Evolutionary conservation across 2,113 vertebrate genomes (phyloP).

Genomic region (Aphyosemion australe): DNA sequence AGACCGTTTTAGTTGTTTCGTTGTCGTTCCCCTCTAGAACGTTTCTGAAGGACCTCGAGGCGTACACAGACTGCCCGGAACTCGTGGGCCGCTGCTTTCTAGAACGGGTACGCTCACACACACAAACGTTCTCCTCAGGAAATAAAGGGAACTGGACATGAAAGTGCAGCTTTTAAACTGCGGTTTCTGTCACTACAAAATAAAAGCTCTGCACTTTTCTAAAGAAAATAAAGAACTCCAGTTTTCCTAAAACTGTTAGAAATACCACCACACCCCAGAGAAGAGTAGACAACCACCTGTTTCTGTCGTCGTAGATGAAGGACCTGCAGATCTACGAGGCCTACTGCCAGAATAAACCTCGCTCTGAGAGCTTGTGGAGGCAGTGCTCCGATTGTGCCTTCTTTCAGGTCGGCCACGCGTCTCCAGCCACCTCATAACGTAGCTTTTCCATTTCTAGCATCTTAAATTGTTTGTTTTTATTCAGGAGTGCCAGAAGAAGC

Average conservation of each 20-base stretch:
- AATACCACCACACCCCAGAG: too few species aligned
- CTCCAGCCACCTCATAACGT: not conserved
- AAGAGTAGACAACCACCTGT: too few species aligned
- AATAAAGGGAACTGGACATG: too few species aligned
- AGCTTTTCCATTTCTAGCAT: not conserved
- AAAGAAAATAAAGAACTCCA: too few species aligned
- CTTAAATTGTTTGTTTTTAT: not conserved
- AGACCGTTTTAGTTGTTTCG: not conserved
- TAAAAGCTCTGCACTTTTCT: too few species aligned
- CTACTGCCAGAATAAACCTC: slow-evolving; percentile 98
- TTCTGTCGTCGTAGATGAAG: slow-evolving; percentile 84
- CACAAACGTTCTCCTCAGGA: not conserved
- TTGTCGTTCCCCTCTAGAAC: slow-evolving; percentile 74
- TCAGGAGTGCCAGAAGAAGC: slow-evolving; percentile 95
- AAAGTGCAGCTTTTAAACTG: too few species aligned
- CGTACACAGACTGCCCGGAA: slow-evolving; percentile 89
- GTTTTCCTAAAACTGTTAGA: too few species aligned
- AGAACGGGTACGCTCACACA: slow-evolving; percentile 79
- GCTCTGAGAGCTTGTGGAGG: slow-evolving; percentile 96
- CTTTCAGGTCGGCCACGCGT: slow-evolving; percentile 86
- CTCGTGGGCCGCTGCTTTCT: slow-evolving; percentile 93
- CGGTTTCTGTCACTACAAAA: too few species aligned
- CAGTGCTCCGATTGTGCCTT: slow-evolving; percentile 96
- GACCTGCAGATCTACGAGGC: slow-evolving; percentile 98
- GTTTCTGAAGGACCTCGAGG: slow-evolving; percentile 91